These are phyloP conservation scores for Hippocampus barbouri DNA, from an alignment of 2,113 vertebrate genomes.

Conservation along the genomic window DNA sequence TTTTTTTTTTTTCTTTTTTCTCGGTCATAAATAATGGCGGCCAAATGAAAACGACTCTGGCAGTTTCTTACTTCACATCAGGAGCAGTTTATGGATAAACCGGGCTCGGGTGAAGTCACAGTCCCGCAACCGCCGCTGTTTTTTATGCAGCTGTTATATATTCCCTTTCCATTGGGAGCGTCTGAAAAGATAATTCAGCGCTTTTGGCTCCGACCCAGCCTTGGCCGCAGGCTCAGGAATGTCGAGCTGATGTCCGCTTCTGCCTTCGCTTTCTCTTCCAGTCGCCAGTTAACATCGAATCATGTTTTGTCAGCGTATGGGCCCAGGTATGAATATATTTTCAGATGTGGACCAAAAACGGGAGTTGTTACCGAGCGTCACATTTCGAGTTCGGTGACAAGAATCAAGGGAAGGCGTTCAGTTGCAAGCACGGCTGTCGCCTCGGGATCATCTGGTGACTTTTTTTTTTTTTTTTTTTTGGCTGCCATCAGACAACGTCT, in stretches of 20 bases:
- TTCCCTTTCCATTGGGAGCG: slow-evolving; percentile 27
- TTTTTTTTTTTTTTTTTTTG: too few relatives aligned
- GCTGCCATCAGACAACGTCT: too few relatives aligned
- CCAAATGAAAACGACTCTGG: background rate
- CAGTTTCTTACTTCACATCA: background rate
- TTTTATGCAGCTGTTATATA: slow-evolving; percentile 36
- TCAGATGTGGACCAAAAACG: too few relatives aligned
- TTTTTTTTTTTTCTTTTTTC: background rate
- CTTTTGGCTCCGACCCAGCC: slow-evolving; percentile 4
- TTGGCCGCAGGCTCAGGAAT: slow-evolving; percentile 28
- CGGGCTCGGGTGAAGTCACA: background rate
- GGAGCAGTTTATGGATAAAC: background rate
- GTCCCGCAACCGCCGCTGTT: background rate
- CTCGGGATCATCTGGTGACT: too few relatives aligned
- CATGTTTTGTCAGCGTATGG: slow-evolving; percentile 16
- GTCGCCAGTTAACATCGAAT: slow-evolving; percentile 23
- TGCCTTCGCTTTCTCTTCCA: slow-evolving; percentile 25
- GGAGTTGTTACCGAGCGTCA: too few relatives aligned
- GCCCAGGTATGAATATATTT: background rate
- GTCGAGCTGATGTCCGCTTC: slow-evolving; percentile 39
- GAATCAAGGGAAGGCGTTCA: too few relatives aligned
- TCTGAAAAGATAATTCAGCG: slow-evolving; percentile 22
- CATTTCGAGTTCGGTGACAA: too few relatives aligned
- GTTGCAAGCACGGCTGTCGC: too few relatives aligned
- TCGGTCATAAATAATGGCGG: background rate